Base-by-base conservation (phyloP, 2,113 vertebrate genomes). In the Python bivittatus region DNA sequence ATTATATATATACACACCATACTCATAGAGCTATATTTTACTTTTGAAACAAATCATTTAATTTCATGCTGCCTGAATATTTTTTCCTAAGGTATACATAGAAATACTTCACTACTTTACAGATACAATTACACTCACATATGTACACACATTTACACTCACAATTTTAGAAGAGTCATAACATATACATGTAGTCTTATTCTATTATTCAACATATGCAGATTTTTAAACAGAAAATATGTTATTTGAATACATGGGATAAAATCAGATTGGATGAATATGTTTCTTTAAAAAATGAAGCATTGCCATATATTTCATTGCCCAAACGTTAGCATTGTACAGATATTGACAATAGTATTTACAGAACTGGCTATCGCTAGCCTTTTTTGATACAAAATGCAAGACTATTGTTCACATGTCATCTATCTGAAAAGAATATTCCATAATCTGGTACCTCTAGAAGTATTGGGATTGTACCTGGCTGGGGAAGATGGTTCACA, bases 81-180 rank as follows among this genome's bases (percentile, higher is more conserved):
- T 60, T 53, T 84, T 92, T 89, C 84, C 42, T 60, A 58, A 84
- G 22, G 0, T 54, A 6, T 53, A 52, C 12, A 29, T 84, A 88
- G 38, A 84, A 89, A 54, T 60, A 52, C 38, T 96, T 92, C 93
- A 89, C 90, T 88, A 53, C 5, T 92, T 94, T 56, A 83, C 13
- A 53, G 0, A 84, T 29, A 29, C 57, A 93, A n/a, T 27, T n/a
- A 88, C 0, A 0, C 86, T 90, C 22, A 89, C 15, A 57, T 87
- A 90, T 13, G 38, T 25, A 20, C 72, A 57, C 4, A 17, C 38
- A 42, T 79, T 42, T 42, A 58, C 15, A 57, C 52, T 56, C 15
- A 88, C 1, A 68, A 92, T 92, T 88, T 88, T 83, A 58, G 6
- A 60, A 11, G 25, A 88, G 23, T 23, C 29, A 58, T 53, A 89